These are phyloP conservation scores for Margarornis squamiger DNA, from an alignment of 2,797 vertebrate species.

Conservation along the genomic window DNA sequence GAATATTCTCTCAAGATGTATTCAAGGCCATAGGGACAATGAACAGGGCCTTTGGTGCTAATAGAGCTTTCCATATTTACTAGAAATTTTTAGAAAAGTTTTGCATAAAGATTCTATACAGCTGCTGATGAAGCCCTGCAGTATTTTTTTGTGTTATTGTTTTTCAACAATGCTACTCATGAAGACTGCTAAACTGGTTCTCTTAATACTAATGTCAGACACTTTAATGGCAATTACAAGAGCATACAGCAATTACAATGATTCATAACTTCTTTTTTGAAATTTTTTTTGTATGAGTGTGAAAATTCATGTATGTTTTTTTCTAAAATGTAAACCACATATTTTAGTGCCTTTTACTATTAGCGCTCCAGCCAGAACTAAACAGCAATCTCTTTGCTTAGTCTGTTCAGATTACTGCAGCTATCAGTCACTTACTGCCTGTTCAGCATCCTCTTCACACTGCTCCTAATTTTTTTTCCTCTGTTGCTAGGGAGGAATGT, in stretches of 20 bases:
- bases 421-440: background rate
- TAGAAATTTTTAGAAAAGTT: background rate
- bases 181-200: background rate
- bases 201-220: background rate
- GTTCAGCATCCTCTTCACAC: background rate
- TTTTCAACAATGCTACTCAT: background rate
- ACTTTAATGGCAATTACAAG: background rate
- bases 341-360: background rate
- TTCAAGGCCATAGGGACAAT: background rate
- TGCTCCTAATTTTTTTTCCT: background rate
- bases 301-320: background rate
- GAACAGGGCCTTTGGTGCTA: background rate
- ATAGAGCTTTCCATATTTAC: background rate
- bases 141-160: background rate
- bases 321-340: background rate
- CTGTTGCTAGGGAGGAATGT: background rate
- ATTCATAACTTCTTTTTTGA: background rate
- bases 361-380: background rate
- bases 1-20: background rate
- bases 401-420: background rate
- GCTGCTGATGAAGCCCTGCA: background rate
- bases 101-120: background rate
- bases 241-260: background rate
- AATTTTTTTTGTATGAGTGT: background rate
- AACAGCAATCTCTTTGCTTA: background rate